Percentiles rank a stretch among this genome's conserved stretches.
phyloP scores from a whole-genome alignment of 2,113 vertebrate genomes.

The Petaurus breviceps region DNA sequence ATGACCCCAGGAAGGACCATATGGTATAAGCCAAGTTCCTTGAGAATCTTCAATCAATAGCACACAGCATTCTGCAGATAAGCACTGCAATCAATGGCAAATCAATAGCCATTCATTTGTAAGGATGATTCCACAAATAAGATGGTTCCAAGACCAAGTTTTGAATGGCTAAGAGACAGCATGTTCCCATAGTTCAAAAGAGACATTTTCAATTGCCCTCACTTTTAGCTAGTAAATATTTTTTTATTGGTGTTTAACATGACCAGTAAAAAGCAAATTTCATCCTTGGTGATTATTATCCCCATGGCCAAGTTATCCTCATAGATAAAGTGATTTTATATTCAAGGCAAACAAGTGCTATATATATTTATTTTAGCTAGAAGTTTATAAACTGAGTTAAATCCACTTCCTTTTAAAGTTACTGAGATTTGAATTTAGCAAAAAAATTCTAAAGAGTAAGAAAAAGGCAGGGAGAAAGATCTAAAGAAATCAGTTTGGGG shows the following conservation, averaged over 20 bases:
- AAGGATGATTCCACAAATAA: background rate
- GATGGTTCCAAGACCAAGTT: background rate
- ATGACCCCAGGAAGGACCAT: background rate
- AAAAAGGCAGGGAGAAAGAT: background rate
- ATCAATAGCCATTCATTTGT: background rate
- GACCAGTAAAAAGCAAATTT: background rate
- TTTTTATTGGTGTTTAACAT: background rate
- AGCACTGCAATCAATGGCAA: background rate
- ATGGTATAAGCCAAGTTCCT: background rate
- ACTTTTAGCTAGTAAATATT: conserved; percentile 19
- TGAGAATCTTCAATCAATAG: background rate
- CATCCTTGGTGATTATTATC: background rate
- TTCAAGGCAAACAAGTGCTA: conserved; percentile 17
- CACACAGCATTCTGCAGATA: background rate
- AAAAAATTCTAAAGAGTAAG: background rate
- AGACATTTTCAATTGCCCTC: background rate
- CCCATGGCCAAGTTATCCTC: background rate
- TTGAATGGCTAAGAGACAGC: conserved; percentile 31
- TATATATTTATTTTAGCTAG: conserved; percentile 37
- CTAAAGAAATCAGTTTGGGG: background rate
- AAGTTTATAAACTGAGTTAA: conserved; percentile 39
- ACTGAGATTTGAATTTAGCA: conserved; percentile 20
- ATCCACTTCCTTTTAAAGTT: background rate
- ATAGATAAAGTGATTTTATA: background rate
- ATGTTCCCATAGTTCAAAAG: background rate